Base-by-base conservation (phyloP, 2,797 vertebrate genomes). In the Scomberomorus guttatus region DNA sequence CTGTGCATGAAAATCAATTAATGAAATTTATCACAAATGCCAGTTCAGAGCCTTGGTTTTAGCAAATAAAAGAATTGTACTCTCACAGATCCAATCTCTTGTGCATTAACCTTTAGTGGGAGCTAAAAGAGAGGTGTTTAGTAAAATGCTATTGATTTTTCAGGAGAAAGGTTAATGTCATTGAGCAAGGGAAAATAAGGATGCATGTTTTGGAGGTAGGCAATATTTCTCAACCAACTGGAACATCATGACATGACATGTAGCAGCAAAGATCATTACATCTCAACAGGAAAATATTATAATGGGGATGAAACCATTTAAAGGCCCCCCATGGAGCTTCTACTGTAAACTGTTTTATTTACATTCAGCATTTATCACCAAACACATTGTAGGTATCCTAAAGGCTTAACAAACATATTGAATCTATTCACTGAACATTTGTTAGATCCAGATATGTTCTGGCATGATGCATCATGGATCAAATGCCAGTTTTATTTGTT, bases 81-180 rank as follows among this genome's bases (percentile, higher is more conserved):
- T 82, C 83, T 83, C 72, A 80, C 77, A 81, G 56, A 90, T 92
- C 77, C 76, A 92, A 87, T 89, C 85, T 78, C 39, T 66, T 77
- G 80, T 84, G 78, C 87, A 73, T 92, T 94, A 94, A 93, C 90
- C 91, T 92, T 91, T 91, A 75, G 67, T 71, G 24, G 75, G 83
- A 82, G 79, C 80, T 81, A 64, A 85, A 81, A 88, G 81, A 88
- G 81, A 73, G 80, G 82, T 83, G 83, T 66, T 75, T 77, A 84
- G 88, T 92, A 70, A 91, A 93, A 90, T 76, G 44, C 73, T 82
- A 87, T 91, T 84, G 89, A 93, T 92, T 88, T 52, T 70, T 27
- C 50, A 68, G 66, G 52, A 68, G 24, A 88, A 92, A 91, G 91
- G 90, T 88, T 91, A 91, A 90, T 87, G 84, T 75, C 72, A 86